These are phyloP conservation scores for Teinopalpus imperialis DNA, from an alignment of 2,888 invertebrate species.

Conservation along the genomic window DNA sequence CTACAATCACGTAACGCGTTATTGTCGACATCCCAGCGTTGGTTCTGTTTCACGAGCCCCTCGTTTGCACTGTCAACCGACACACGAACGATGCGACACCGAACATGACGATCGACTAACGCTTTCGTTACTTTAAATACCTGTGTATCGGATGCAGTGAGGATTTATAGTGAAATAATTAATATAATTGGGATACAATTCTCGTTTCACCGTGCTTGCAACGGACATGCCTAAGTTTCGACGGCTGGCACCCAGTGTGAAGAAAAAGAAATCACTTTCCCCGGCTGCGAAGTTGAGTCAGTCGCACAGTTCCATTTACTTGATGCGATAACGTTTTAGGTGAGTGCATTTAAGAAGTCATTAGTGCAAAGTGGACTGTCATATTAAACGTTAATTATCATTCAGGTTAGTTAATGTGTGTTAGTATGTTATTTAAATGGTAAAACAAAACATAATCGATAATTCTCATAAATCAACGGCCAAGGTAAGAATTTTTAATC, in stretches of 20 bases:
- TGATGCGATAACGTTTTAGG: slow-evolving; percentile 80
- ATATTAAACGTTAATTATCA: slow-evolving; percentile 40
- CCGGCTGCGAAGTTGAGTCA: slow-evolving; percentile 54
- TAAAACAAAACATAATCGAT: slow-evolving; percentile 10
- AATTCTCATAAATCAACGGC: slow-evolving; percentile 8
- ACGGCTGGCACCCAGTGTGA: slow-evolving; percentile 71
- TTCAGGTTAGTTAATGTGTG: slow-evolving; percentile 27
- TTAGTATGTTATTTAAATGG: slow-evolving; percentile 28
- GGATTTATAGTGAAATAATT: slow-evolving; percentile 54
- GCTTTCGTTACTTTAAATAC: slow-evolving; percentile 26
- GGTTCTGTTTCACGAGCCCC: slow-evolving; percentile 41
- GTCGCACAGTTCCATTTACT: slow-evolving; percentile 58
- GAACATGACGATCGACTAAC: slow-evolving; percentile 37
- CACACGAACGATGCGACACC: slow-evolving; percentile 52
- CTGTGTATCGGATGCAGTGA: slow-evolving; percentile 60
- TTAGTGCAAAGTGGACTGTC: slow-evolving; percentile 53
- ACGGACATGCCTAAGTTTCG: slow-evolving; percentile 75
- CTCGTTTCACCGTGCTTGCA: slow-evolving; percentile 51
- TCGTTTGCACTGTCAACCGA: slow-evolving; percentile 40
- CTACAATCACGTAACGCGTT: slow-evolving; percentile 36
- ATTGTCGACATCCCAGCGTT: slow-evolving; percentile 58
- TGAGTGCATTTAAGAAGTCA: slow-evolving; percentile 59
- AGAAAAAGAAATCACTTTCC: slow-evolving; percentile 71
- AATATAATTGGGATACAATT: slow-evolving; percentile 45
- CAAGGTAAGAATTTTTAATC: slow-evolving; percentile 23